Base-by-base conservation (phyloP, 2,797 vertebrate species). In the Pseudomugil gertrudae region DNA sequence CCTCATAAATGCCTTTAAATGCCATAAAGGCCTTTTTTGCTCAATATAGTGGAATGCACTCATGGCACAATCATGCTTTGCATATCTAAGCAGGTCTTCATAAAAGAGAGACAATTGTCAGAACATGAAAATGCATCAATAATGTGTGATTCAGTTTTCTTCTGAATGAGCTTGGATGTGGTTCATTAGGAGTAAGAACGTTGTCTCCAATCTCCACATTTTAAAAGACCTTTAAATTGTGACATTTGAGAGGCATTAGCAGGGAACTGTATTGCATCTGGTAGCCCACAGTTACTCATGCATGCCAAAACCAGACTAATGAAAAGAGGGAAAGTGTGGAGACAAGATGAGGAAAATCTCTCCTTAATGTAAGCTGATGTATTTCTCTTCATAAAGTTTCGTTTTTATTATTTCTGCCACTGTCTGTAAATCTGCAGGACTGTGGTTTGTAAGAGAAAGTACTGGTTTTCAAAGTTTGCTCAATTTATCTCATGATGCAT, bases 381-480 rank as follows among this genome's bases (percentile, higher is more conserved):
- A 14, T 59, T 73, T 68, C 29, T 65, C 26, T 66, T 67, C 69
- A n/a, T 3, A 62, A 54, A 66, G 80, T 69, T 80, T 84, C 63
- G 74, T 50, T 80, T 77, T 83, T 78, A 79, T 73, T 40, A 32
- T 23, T 52, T 17, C 60, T 58, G 30, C 54, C 21, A n/a, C 27
- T 65, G 50, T 60, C 48, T 45, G 68, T 29, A 55, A 32, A 64
- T 80, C 53, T 58, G 32, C 53, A 57, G n/a, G 63, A 53, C 54
- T 51, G 61, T 53, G 76, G 69, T 57, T 74, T 57, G 63, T 80
- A 68, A 53, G 53, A 80, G 57, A 19, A 35, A 30, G 19, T 60
- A 15, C 29, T 53, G 35, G n/a, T 66, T 71, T 69, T 40, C 56
- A 38, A 45, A 21, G 32, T 4, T 26, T 74, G 29, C 32, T 4